phyloP scores from a whole-genome alignment of 1,140 invertebrate genomes.

The Nymphalis io region DNA sequence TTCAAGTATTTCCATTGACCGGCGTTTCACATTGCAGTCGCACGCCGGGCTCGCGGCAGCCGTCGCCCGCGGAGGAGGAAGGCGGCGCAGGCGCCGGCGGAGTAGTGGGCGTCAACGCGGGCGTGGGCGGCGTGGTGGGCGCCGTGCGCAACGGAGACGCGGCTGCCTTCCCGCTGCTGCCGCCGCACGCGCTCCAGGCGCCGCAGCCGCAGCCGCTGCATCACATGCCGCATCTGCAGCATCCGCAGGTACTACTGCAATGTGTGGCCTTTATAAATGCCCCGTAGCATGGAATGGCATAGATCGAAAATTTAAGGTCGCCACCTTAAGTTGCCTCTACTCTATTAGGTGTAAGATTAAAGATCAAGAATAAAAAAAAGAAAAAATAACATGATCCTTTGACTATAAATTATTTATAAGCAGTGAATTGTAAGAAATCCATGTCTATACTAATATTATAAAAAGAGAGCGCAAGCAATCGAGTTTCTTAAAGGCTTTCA shows the following conservation, averaged over 20 bases:
- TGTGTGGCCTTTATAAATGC: no score
- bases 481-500: no score
- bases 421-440: no score
- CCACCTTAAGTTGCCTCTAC: no score
- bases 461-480: no score
- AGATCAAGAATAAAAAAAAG: no score
- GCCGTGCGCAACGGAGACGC: conserved; percentile 82
- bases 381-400: no score
- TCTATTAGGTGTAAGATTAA: no score
- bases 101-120: conserved; percentile 47
- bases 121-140: conserved; percentile 47
- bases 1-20: background rate
- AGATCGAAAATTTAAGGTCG: no score
- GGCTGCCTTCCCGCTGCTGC: conserved; percentile 81
- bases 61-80: conserved; percentile 93
- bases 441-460: no score
- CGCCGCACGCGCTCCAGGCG: conserved; percentile 77
- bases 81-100: conserved; percentile 66
- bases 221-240: conserved; percentile 65
- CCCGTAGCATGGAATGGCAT: no score
- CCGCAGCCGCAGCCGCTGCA: conserved; percentile 63
- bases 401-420: no score
- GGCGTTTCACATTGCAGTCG: conserved; percentile 82
- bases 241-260: conserved; percentile 50
- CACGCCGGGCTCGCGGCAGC: conserved; percentile 93